Evolutionary conservation across 2,113 vertebrate genomes (phyloP).

Genomic region (Aptenodytes forsteri): DNA sequence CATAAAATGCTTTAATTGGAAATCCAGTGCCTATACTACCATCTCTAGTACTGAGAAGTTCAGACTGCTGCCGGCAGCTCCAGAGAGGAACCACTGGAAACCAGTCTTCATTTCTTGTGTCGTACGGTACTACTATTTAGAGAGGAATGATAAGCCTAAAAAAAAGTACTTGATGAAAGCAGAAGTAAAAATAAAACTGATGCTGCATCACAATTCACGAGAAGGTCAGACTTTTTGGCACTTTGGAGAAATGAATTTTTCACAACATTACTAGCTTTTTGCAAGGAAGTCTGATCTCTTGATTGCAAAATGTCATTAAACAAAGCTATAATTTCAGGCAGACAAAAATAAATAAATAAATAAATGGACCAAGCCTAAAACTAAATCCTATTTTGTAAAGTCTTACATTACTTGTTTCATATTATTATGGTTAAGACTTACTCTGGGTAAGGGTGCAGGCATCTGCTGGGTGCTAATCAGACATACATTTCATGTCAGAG

Average conservation of each 20-base stretch:
- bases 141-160: slow-evolving; percentile 33
- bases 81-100: background rate
- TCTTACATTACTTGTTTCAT: background rate
- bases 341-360: background rate
- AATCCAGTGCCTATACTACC: background rate
- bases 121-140: slow-evolving; percentile 20
- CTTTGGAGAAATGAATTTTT: background rate
- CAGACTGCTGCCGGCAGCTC: background rate
- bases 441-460: background rate
- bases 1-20: background rate
- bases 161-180: slow-evolving; percentile 20
- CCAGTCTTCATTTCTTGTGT: background rate
- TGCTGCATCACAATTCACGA: background rate
- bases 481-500: background rate
- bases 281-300: background rate
- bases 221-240: background rate
- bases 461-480: background rate
- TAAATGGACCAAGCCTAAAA: background rate
- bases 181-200: slow-evolving; percentile 35
- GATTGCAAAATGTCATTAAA: background rate
- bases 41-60: background rate
- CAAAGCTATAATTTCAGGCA: background rate
- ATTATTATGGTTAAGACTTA: background rate
- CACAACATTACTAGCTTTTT: background rate
- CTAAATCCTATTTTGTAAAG: background rate